Conservation (phyloP, 2,113 vertebrate genomes). For the Ondatra zibethicus region DNA sequence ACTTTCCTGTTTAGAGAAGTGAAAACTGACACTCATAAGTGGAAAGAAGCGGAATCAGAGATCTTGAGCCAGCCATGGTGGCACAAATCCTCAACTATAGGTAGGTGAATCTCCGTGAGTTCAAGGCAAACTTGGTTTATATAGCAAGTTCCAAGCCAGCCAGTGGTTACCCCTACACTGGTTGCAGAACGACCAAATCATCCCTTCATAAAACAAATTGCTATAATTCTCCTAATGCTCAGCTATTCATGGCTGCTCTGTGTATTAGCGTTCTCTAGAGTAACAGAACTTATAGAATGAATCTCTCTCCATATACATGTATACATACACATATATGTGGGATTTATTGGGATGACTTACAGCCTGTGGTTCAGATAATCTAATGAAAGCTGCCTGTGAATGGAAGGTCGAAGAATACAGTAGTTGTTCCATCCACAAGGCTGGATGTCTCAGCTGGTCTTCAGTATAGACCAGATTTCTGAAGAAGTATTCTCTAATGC, state of each 20-base stretch:
- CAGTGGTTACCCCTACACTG: background rate
- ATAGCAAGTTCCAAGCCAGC: background rate
- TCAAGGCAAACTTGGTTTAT: background rate
- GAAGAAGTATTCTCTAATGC: background rate
- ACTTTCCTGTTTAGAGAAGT: conserved; percentile 2
- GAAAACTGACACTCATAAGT: conserved; percentile 5
- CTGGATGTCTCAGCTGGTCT: background rate
- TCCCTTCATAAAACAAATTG: conserved; percentile 34
- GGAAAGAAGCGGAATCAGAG: conserved; percentile 28
- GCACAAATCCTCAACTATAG: background rate
- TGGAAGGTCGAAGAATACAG: background rate
- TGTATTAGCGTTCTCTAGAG: background rate
- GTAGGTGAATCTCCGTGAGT: background rate
- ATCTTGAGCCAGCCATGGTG: background rate
- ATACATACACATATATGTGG: too few relatives aligned
- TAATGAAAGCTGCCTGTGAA: background rate
- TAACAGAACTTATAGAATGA: background rate
- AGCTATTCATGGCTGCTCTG: background rate
- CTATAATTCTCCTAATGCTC: background rate
- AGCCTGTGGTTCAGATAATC: background rate
- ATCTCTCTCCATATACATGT: background rate
- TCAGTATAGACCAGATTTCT: background rate
- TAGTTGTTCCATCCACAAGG: background rate
- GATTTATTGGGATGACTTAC: background rate
- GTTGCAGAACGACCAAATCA: background rate